Percentiles rank a stretch among this genome's conserved stretches.
These are phyloP conservation scores for Caenorhabditis sulstoni DNA, from an alignment of 2,888 invertebrate genomes.

Conservation along the genomic window DNA sequence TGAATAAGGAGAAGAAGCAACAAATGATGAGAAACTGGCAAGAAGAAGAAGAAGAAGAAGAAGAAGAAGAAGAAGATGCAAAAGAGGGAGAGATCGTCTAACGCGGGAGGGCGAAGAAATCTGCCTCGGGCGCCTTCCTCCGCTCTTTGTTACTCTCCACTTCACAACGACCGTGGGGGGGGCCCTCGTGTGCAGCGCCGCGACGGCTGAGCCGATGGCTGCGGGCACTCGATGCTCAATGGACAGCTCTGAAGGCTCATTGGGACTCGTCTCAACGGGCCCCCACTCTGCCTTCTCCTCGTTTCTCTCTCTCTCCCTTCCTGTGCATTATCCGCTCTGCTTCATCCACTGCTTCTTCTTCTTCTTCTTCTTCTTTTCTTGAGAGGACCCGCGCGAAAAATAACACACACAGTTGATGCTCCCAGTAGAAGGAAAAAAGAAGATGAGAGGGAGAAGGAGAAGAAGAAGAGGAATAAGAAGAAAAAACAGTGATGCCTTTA, in stretches of 20 bases:
- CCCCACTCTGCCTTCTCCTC: slow-evolving; percentile 38
- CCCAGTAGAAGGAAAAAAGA: slow-evolving; percentile 21
- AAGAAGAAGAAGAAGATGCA: neutral
- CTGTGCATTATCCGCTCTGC: slow-evolving; percentile 46
- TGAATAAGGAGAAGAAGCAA: slow-evolving; percentile 10
- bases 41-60: neutral
- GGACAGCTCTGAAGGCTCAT: slow-evolving; percentile 57
- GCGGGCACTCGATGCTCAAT: slow-evolving; percentile 56
- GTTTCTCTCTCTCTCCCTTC: slow-evolving; percentile 17
- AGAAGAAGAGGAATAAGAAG: slow-evolving; percentile 13
- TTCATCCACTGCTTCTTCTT: slow-evolving; percentile 38
- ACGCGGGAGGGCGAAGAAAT: slow-evolving; percentile 26
- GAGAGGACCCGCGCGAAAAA: slow-evolving; percentile 33
- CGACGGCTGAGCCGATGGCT: slow-evolving; percentile 52
- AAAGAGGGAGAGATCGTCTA: slow-evolving; percentile 12
- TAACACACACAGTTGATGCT: slow-evolving; percentile 9
- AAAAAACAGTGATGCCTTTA: neutral
- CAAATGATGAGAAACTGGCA: slow-evolving; percentile 6
- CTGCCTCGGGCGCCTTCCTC: slow-evolving; percentile 45
- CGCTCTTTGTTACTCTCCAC: slow-evolving; percentile 52
- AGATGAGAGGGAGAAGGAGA: slow-evolving; percentile 19
- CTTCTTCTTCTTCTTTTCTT: slow-evolving; percentile 30
- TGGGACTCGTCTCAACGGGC: slow-evolving; percentile 51
- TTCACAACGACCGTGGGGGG: slow-evolving; percentile 24
- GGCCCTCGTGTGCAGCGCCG: slow-evolving; percentile 4